These are phyloP conservation scores for Oppia nitens DNA, from an alignment of 1,140 invertebrate genomes.

Conservation along the genomic window DNA sequence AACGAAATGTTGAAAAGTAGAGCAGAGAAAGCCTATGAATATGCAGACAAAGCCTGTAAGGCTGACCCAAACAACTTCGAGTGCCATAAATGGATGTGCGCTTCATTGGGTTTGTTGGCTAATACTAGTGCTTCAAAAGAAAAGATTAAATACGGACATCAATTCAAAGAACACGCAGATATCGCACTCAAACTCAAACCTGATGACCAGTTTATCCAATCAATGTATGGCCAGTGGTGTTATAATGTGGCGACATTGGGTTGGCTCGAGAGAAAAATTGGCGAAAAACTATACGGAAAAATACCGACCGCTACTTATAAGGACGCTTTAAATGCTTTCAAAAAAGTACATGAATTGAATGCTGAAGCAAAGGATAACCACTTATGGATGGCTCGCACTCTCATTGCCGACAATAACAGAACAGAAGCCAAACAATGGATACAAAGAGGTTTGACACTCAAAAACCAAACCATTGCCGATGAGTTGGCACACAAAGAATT, in stretches of 20 bases:
- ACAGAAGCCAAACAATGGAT: constrained; percentile 39
- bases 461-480: constrained; percentile 28
- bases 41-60: constrained; percentile 39
- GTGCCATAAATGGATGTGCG: constrained; percentile 43
- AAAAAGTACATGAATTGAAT: constrained; percentile 43
- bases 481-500: constrained; percentile 20
- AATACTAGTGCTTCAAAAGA: constrained; percentile 43
- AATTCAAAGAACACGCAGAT: constrained; percentile 43
- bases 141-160: constrained; percentile 36
- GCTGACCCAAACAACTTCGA: constrained; percentile 37
- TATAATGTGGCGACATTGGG: constrained; percentile 47
- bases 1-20: constrained; percentile 35
- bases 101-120: constrained; percentile 41
- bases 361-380: constrained; percentile 48
- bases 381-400: constrained; percentile 45
- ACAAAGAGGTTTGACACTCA: constrained; percentile 31
- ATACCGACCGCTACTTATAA: constrained; percentile 42
- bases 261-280: constrained; percentile 55
- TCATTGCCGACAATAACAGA: constrained; percentile 26
- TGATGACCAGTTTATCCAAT: constrained; percentile 44
- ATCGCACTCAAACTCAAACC: constrained; percentile 46
- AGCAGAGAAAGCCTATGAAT: constrained; percentile 40
- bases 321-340: constrained; percentile 46
- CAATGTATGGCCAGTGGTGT: constrained; percentile 49
- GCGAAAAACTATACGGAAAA: constrained; percentile 46